These are phyloP conservation scores for Rousettus leschenaultii DNA, from an alignment of 2,113 vertebrate genomes.

Conservation along the genomic window DNA sequence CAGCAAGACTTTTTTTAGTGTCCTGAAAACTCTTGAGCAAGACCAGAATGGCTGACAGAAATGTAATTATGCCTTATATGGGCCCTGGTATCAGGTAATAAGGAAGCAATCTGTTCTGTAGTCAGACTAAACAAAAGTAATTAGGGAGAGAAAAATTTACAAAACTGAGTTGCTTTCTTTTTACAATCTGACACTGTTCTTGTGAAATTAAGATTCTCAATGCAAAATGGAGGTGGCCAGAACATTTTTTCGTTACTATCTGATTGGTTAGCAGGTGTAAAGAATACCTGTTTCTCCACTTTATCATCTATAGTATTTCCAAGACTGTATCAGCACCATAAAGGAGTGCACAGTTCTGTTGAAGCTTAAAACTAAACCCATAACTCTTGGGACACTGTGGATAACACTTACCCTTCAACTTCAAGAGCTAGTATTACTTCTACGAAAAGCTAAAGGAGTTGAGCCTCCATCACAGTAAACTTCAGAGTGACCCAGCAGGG, in stretches of 20 bases:
- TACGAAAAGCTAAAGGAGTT: background rate
- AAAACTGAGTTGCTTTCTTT: background rate
- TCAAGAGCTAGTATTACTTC: background rate
- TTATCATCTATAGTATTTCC: background rate
- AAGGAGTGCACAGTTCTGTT: background rate
- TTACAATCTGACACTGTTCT: background rate
- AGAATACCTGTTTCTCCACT: background rate
- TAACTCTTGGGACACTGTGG: background rate
- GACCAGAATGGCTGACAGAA: background rate
- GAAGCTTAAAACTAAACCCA: background rate
- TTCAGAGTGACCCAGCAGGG: background rate
- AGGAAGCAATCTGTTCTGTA: background rate
- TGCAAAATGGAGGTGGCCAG: background rate
- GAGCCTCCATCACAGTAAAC: background rate
- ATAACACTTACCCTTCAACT: background rate
- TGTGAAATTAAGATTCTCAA: background rate
- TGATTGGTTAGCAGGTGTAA: background rate
- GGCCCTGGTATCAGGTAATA: background rate
- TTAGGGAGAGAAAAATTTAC: background rate
- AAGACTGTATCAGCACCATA: background rate
- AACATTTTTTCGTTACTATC: background rate
- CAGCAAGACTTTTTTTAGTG: background rate
- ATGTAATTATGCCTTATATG: background rate
- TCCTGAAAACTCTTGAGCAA: background rate
- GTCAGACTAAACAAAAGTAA: background rate